A percentile compares a stretch with the other conserved stretches of the same genome.
These are phyloP conservation scores for Caenorhabditis japonica DNA, from an alignment of 2,888 invertebrate genomes.

Conservation along the genomic window DNA sequence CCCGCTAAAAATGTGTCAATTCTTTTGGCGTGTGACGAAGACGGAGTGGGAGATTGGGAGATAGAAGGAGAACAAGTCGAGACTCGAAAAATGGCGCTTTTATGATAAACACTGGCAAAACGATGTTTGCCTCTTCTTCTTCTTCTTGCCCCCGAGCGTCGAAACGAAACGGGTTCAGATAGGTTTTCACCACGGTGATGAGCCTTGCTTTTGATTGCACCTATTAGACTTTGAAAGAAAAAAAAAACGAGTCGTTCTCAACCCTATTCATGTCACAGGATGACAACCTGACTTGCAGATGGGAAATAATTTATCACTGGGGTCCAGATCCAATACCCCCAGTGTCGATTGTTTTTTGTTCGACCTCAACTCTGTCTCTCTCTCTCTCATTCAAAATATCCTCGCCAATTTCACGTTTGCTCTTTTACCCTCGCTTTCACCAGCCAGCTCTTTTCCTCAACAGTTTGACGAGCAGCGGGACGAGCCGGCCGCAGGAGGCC, in stretches of 20 bases:
- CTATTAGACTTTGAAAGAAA: too few relatives aligned
- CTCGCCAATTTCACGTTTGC: conserved; percentile 35
- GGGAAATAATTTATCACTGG: conserved; percentile 12
- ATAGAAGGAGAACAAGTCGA: conserved; percentile 1
- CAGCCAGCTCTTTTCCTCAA: conserved; percentile 41
- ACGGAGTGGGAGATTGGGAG: conserved; percentile 9
- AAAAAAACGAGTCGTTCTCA: too few relatives aligned
- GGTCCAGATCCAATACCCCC: conserved; percentile 3
- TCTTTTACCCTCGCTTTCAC: conserved; percentile 16
- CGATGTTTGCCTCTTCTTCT: conserved; percentile 21
- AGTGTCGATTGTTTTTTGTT: conserved; percentile 1
- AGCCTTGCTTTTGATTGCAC: too few relatives aligned
- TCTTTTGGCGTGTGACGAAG: conserved; percentile 30
- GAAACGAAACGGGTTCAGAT: background rate
- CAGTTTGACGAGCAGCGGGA: conserved; percentile 32
- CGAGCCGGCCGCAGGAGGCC: conserved; percentile 28
- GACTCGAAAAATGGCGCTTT: conserved; percentile 6
- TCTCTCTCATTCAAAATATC: conserved; percentile 10
- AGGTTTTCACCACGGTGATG: too few relatives aligned
- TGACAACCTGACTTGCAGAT: background rate
- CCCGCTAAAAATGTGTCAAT: conserved; percentile 29
- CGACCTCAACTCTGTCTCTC: background rate
- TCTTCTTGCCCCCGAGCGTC: background rate
- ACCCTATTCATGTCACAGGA: too few relatives aligned
- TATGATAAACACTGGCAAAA: conserved; percentile 30